A percentile compares a stretch with the other conserved stretches of the same genome.
Conservation (phyloP, 2,888 invertebrate genomes). For the Athetis lepigone region DNA sequence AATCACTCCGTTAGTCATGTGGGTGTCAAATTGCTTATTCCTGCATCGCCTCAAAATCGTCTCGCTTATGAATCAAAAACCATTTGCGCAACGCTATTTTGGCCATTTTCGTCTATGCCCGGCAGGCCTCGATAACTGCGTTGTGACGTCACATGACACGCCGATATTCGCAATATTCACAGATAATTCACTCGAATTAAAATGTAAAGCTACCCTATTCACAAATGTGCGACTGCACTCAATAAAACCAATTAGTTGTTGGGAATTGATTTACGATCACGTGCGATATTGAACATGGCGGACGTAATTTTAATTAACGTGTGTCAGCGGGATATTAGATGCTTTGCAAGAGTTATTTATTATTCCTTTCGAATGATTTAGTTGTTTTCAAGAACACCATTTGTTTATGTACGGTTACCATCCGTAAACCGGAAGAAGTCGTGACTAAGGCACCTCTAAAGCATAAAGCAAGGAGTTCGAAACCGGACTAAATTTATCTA, state of each 20-base stretch:
- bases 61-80: conserved; percentile 66
- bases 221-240: conserved; percentile 30
- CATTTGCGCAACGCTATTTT: conserved; percentile 59
- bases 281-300: conserved; percentile 27
- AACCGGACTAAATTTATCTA: too few species aligned
- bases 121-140: conserved; percentile 32
- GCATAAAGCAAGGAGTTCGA: too few species aligned
- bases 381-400: not conserved
- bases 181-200: conserved; percentile 46
- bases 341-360: conserved; percentile 11
- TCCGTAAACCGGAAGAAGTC: too few species aligned
- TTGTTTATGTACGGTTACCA: too few species aligned
- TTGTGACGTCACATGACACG: conserved; percentile 39
- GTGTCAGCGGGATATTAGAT: conserved; percentile 18
- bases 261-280: conserved; percentile 41
- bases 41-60: conserved; percentile 44
- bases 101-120: conserved; percentile 41
- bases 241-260: conserved; percentile 46
- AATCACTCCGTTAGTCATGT: conserved; percentile 20
- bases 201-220: conserved; percentile 42
- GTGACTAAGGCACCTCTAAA: too few species aligned
- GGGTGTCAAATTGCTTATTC: conserved; percentile 57
- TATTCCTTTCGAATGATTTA: conserved; percentile 6
- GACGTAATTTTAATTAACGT: conserved; percentile 26
- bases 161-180: conserved; percentile 28